Evolutionary conservation across 2,113 vertebrate species (phyloP), one percentile per base, ranked within the genome.

Genomic region (Aix galericulata): DNA sequence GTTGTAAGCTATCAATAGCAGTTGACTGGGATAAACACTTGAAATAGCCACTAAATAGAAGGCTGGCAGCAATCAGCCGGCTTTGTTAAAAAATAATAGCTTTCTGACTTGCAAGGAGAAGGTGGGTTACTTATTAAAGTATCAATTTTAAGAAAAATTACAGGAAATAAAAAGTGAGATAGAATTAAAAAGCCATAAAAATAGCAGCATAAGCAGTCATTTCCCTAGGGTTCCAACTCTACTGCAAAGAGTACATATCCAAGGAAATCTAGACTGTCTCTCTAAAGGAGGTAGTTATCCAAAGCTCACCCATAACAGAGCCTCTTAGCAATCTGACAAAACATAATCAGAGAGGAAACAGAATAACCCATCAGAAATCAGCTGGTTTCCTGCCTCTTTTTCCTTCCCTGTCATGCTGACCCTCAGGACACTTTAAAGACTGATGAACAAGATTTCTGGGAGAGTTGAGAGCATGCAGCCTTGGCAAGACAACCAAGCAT

Each of bases 1-100:
- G 34, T 92, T 79, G 48, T 73, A 86, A 64, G 23, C 52, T 86
- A 73, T 64, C 58, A 85, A 63, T 60, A 87, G 64, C 32, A 82
- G 52, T 23, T 82, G 50, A 75, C 48, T 81, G n/a, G 38, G 38
- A 89, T 79, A 93, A 95, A 87, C 80, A 60, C 80, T 88, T 86
- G 69, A 92, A 94, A 78, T 67, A 82, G 53, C 58, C 0, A 0
- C 62, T 84, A 86, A 91, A 88, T 58, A 87, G 62, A 87, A 86
- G 63, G 29, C 77, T 6, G 6, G 8, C 48, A 53, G 83, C 34
- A 92, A 94, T 97, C 93, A 95, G 56, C 9, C 69, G 71, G 44
- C 48, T 96, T 96, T 96, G 81, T 92, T 81, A 64, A 87, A 91
- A 82, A 67, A 77, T 68, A 91, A 75, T 72, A 76, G 34, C n/a